Evolutionary conservation across 2,888 invertebrate genomes (phyloP).

Genomic region (Metallyticus violacea): DNA sequence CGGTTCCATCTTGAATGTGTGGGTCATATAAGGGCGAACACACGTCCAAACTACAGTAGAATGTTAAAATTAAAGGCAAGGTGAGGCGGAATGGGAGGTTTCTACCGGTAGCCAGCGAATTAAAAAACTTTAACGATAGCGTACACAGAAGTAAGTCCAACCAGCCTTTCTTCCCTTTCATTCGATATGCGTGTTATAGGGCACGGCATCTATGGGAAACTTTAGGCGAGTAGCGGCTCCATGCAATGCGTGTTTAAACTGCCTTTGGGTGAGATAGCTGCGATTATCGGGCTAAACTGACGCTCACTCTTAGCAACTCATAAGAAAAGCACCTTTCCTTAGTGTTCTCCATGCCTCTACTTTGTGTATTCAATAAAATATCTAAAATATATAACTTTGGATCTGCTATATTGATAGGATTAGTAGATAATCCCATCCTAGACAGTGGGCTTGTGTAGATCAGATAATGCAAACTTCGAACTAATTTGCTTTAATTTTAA

Average conservation of each 20-base stretch:
- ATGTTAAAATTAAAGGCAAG: not conserved
- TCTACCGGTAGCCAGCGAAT: not conserved
- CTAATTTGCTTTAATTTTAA: too few relatives aligned
- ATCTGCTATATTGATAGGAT: too few relatives aligned
- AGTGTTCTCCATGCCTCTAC: too few relatives aligned
- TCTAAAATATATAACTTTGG: too few relatives aligned
- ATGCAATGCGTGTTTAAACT: not conserved
- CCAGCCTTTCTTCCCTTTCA: not conserved
- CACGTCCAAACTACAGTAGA: not conserved
- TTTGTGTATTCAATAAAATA: too few relatives aligned
- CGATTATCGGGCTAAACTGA: not conserved
- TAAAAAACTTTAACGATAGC: not conserved
- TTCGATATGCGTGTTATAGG: not conserved
- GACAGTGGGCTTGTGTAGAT: too few relatives aligned
- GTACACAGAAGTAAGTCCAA: not conserved
- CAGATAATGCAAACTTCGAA: too few relatives aligned
- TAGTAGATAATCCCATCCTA: too few relatives aligned
- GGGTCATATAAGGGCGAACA: not conserved
- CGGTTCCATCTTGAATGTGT: slow-evolving; percentile 11
- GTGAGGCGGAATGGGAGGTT: not conserved
- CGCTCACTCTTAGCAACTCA: too few relatives aligned
- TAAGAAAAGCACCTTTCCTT: too few relatives aligned
- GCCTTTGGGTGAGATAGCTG: not conserved
- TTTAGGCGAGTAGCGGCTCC: not conserved
- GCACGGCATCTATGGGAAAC: not conserved